Conservation (phyloP, 2,888 invertebrate species). For the Saturnia japonica region DNA sequence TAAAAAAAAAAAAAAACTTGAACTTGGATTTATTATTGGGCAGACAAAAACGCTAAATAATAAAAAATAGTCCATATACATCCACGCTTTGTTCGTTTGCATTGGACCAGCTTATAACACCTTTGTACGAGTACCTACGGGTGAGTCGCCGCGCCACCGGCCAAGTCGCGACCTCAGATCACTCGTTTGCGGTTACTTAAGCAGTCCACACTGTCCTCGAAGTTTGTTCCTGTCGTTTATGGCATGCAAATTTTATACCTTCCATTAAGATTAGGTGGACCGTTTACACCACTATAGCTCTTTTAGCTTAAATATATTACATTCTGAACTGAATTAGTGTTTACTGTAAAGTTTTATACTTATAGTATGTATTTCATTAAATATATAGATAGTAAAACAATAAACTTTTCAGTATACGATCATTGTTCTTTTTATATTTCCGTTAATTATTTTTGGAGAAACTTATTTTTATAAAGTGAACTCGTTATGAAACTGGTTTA, state of each 20-base stretch:
- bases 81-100: background rate
- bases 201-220: constrained; percentile 35
- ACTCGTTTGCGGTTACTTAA: constrained; percentile 63
- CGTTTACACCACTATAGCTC: constrained; percentile 9
- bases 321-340: background rate
- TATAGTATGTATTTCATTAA: background rate
- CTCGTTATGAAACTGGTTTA: too few species aligned
- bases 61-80: background rate
- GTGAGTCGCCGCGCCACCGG: too few species aligned
- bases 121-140: constrained; percentile 41
- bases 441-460: background rate
- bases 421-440: background rate
- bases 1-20: too few species aligned
- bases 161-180: constrained; percentile 48
- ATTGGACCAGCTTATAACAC: constrained; percentile 20
- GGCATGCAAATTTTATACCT: constrained; percentile 21
- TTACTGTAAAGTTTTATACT: background rate
- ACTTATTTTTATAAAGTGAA: too few species aligned
- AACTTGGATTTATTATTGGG: too few species aligned
- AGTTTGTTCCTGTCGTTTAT: constrained; percentile 23
- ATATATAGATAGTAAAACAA: background rate
- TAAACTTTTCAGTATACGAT: background rate
- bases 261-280: constrained; percentile 11
- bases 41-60: background rate
- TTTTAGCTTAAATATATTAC: background rate